Evolutionary conservation across 2,797 vertebrate species (phyloP).

Genomic region (Hozukius guyotensis): DNA sequence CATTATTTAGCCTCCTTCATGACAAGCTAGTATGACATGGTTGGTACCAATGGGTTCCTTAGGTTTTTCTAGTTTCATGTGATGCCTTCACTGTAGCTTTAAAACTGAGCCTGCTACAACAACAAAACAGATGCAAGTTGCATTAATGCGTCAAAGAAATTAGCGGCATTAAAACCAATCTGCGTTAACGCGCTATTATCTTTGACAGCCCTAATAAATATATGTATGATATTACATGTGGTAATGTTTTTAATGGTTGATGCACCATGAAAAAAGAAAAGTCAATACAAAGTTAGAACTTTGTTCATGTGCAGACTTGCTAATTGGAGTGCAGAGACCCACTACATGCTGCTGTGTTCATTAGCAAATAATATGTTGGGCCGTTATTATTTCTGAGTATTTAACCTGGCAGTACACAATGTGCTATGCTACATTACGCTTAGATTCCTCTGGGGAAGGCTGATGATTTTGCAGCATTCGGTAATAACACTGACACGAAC

Average conservation of each 20-base stretch:
- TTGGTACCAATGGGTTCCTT: too few species aligned
- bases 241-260: background rate
- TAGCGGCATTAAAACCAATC: too few species aligned
- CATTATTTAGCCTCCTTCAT: too few species aligned
- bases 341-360: slow-evolving; percentile 33
- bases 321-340: slow-evolving; percentile 26
- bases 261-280: slow-evolving; percentile 4
- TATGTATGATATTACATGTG: background rate
- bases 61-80: too few species aligned
- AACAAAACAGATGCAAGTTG: too few species aligned
- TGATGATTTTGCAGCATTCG: slow-evolving; percentile 18
- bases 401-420: slow-evolving; percentile 38
- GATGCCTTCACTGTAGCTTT: too few species aligned
- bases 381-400: slow-evolving; percentile 27
- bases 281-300: slow-evolving; percentile 14
- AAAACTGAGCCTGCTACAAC: too few species aligned
- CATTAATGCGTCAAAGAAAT: too few species aligned
- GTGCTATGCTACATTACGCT: slow-evolving; percentile 28
- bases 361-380: slow-evolving; percentile 23
- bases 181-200: too few species aligned
- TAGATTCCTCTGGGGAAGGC: slow-evolving; percentile 22
- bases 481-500: slow-evolving; percentile 32
- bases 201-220: background rate
- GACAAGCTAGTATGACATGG: too few species aligned
- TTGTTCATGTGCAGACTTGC: slow-evolving; percentile 7